These are phyloP conservation scores for Eutolmus rufibarbis DNA, from an alignment of 2,888 invertebrate genomes.

Conservation along the genomic window DNA sequence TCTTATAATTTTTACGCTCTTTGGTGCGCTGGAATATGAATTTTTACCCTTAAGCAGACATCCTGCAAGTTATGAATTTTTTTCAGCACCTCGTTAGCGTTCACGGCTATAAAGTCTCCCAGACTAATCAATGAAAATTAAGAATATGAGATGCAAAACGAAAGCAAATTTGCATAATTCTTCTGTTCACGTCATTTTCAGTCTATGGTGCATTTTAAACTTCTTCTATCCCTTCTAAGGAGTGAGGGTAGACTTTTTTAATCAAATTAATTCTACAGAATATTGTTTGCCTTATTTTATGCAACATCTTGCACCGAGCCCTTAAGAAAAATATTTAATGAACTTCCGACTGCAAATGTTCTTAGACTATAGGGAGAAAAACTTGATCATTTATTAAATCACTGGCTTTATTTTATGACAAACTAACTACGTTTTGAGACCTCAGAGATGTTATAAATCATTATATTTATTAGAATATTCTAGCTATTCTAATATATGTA, in stretches of 20 bases:
- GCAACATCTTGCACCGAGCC: background rate
- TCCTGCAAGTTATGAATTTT: background rate
- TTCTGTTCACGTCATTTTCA: background rate
- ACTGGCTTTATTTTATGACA: no score
- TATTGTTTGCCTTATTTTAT: background rate
- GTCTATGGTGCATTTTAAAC: background rate
- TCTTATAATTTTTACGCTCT: background rate
- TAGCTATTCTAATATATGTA: no score
- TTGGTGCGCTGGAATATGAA: background rate
- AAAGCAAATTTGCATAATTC: background rate
- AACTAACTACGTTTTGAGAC: no score
- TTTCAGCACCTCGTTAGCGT: background rate
- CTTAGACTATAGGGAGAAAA: no score
- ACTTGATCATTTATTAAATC: no score
- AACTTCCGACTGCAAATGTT: background rate
- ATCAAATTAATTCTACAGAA: background rate
- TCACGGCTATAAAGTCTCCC: background rate
- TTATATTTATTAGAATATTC: no score
- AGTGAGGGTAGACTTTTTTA: background rate
- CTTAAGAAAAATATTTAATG: no score
- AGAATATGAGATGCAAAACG: background rate
- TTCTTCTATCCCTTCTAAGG: background rate
- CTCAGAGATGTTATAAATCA: no score
- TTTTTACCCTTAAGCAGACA: background rate
- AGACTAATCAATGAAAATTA: background rate